Evolutionary conservation across 2,888 invertebrate genomes (phyloP).

Genomic region (Drosophila melanosoma): DNA sequence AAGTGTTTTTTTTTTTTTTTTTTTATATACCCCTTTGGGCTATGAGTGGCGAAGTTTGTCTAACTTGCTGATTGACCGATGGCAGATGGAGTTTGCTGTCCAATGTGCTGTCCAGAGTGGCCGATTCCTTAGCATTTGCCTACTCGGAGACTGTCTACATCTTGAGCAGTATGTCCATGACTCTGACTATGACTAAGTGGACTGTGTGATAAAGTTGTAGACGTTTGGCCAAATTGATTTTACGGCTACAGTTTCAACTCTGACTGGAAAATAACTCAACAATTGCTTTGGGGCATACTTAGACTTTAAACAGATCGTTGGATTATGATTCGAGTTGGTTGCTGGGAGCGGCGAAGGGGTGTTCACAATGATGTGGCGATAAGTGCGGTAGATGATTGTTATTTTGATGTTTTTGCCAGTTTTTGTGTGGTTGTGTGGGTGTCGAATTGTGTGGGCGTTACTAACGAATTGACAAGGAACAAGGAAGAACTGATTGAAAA

Average conservation of each 20-base stretch:
- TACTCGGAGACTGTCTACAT: constrained; percentile 24
- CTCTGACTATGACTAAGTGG: constrained; percentile 51
- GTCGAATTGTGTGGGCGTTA: constrained; percentile 72
- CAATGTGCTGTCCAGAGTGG: constrained; percentile 42
- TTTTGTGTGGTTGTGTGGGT: constrained; percentile 54
- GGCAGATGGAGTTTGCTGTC: constrained; percentile 52
- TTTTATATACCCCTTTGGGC: constrained; percentile 58
- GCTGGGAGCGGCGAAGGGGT: constrained; percentile 38
- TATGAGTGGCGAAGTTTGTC: constrained; percentile 34
- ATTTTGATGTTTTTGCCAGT: constrained; percentile 75
- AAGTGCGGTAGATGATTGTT: constrained; percentile 76
- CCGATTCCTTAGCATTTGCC: constrained; percentile 55
- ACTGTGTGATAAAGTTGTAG: constrained; percentile 81
- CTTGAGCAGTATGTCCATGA: constrained; percentile 19
- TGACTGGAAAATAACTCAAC: constrained; percentile 71
- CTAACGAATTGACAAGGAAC: constrained; percentile 73
- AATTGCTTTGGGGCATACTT: constrained; percentile 73
- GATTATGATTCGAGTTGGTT: constrained; percentile 53
- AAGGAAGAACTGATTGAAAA: constrained; percentile 40
- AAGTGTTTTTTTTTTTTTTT: constrained; percentile 69
- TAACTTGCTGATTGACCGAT: constrained; percentile 52
- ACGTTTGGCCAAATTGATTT: constrained; percentile 83
- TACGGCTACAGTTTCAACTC: constrained; percentile 70
- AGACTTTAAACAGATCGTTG: constrained; percentile 78
- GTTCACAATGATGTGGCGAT: constrained; percentile 62